Evolutionary conservation across 2,113 vertebrate species (phyloP), one percentile per base, ranked within the genome.

Genomic region (Equus quagga): DNA sequence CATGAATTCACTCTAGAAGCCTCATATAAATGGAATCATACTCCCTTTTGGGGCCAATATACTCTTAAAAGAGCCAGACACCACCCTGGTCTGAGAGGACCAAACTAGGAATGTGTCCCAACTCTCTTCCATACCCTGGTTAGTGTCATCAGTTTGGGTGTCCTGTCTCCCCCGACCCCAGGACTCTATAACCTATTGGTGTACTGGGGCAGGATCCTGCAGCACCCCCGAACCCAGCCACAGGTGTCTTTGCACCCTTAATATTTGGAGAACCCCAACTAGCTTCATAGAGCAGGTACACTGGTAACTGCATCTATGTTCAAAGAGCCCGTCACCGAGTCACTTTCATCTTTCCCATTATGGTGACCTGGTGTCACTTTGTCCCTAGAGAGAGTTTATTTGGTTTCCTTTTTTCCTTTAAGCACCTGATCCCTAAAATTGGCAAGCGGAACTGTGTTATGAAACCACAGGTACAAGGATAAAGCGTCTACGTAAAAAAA

Each of bases 401-500:
- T 94, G 33, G 21, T 93, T 94, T 70, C 91, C 56, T 94, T 91
- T 89, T 95, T 67, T 78, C 19, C 49, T 90, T 94, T 60, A 89
- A 94, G 58, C 21, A 89, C 75, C 21, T 4, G 3, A 78, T 83
- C 73, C 82, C 76, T 97, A 90, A 89, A 93, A 70, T 9, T 60
- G 86, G 65, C 62, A 89, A 91, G 82, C 14, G 7, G 93, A 60
- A 86, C n/a, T 86, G 28, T n/a, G 58, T 95, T 90, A 80, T 70
- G 78, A 96, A 97, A 92, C 69, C 72, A 78, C 67, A 90, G 84
- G 84, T 87, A 94, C 4, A 49, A 83, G 73, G 70, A 87, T 58
- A 94, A 94, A 89, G 58, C 8, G 33, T 87, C 89, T 84, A 64
- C 67, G 79, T 54, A 85, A 95, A 97, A 89, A 69, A 86, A 80